These are phyloP conservation scores for Oreortyx pictus DNA, from an alignment of 2,797 vertebrate genomes.

Conservation along the genomic window DNA sequence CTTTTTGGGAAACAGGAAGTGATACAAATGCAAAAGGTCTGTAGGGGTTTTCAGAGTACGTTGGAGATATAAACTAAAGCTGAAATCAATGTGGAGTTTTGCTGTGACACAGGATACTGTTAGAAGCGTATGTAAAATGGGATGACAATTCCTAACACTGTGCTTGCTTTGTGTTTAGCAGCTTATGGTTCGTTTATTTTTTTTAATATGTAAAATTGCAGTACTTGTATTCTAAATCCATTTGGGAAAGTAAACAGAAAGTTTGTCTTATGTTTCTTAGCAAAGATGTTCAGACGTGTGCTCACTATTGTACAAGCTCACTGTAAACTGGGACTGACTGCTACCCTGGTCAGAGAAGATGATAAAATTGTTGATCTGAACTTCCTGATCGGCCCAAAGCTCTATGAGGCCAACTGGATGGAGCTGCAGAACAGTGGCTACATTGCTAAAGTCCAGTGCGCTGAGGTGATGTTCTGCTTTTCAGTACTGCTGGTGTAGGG, in stretches of 20 bases:
- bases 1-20: not conserved
- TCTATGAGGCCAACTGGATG: slow-evolving; percentile 99
- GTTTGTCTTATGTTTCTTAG: slow-evolving; percentile 76
- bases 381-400: slow-evolving; percentile 96
- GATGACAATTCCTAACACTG: not conserved
- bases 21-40: not conserved
- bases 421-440: slow-evolving; percentile 98
- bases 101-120: not conserved
- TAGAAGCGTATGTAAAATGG: not conserved
- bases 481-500: slow-evolving; percentile 6
- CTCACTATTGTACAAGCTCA: slow-evolving; percentile 98
- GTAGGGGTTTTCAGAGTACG: not conserved
- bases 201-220: not conserved
- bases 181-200: not conserved
- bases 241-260: slow-evolving; percentile 42
- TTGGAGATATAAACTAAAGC: not conserved
- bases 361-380: slow-evolving; percentile 99
- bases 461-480: slow-evolving; percentile 86
- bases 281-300: slow-evolving; percentile 97
- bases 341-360: slow-evolving; percentile 96
- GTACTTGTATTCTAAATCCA: slow-evolving; percentile 5
- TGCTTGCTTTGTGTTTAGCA: not conserved
- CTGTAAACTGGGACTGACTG: slow-evolving; percentile 96
- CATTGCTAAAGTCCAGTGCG: slow-evolving; percentile 99
- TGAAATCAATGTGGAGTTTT: not conserved